Conservation (phyloP, 1,140 invertebrate species). For the Sinonovacula constricta region DNA sequence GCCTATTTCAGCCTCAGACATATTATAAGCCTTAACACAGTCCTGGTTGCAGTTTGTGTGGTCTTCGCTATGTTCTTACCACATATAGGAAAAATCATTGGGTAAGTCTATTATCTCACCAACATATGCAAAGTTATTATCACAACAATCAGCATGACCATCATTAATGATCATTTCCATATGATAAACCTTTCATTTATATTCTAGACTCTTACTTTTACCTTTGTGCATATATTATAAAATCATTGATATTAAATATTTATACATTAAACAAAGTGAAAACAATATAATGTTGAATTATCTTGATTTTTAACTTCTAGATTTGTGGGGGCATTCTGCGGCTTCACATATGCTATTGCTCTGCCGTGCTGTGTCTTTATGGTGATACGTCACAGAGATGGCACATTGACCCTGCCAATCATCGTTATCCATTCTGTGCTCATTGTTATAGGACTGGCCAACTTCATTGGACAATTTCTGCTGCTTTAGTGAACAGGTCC, state of each 20-base stretch:
- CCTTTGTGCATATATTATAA: too few species aligned
- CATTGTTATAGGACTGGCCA: constrained; percentile 85
- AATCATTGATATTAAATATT: too few species aligned
- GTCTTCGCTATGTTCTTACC: constrained; percentile 92
- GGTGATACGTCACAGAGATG: constrained; percentile 82
- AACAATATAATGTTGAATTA: too few species aligned
- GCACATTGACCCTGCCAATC: constrained; percentile 81
- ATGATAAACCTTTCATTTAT: background rate
- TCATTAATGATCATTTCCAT: too few species aligned
- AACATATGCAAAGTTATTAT: too few species aligned
- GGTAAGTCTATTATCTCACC: constrained; percentile 80
- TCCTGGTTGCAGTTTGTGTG: constrained; percentile 84
- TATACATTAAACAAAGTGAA: too few species aligned
- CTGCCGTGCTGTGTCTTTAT: constrained; percentile 89
- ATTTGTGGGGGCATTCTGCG: constrained; percentile 92
- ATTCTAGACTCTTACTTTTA: too few species aligned
- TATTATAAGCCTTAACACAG: constrained; percentile 78
- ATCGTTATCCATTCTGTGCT: constrained; percentile 83
- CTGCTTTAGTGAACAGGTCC: constrained; percentile 28
- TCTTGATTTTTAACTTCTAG: too few species aligned
- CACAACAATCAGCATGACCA: too few species aligned
- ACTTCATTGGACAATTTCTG: constrained; percentile 90
- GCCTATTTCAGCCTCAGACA: constrained; percentile 77
- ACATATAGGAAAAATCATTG: constrained; percentile 91
- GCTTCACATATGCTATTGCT: constrained; percentile 92